These are phyloP conservation scores for Borostomias antarcticus DNA, from an alignment of 2,797 vertebrate species.

Conservation along the genomic window DNA sequence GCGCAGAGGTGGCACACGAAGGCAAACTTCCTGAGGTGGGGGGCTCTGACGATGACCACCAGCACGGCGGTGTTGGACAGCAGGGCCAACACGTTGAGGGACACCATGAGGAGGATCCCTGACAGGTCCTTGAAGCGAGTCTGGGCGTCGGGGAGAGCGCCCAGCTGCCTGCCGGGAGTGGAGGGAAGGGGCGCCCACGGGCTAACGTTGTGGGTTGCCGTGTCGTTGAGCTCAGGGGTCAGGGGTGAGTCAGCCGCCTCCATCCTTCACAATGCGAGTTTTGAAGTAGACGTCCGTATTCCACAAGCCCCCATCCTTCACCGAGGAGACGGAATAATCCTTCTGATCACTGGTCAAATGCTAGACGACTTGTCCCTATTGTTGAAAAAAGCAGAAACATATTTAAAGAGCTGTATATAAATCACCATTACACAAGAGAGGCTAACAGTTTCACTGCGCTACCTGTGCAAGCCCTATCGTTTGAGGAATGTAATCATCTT, in stretches of 20 bases:
- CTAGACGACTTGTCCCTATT: slow-evolving; percentile 43
- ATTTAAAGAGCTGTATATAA: slow-evolving; percentile 9
- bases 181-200: slow-evolving; percentile 51
- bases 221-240: slow-evolving; percentile 56
- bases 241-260: slow-evolving; percentile 53
- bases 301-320: slow-evolving; percentile 50
- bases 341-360: slow-evolving; percentile 30
- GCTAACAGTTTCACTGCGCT: neutral
- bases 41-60: slow-evolving; percentile 83
- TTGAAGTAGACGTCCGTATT: slow-evolving; percentile 21
- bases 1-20: slow-evolving; percentile 90
- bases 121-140: slow-evolving; percentile 73
- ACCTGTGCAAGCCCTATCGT: neutral
- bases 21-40: slow-evolving; percentile 86
- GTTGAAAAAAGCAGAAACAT: slow-evolving; percentile 39
- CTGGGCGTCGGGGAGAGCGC: slow-evolving; percentile 61
- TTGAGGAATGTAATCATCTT: too few species aligned
- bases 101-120: slow-evolving; percentile 84
- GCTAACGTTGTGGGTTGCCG: slow-evolving; percentile 3
- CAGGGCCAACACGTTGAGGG: slow-evolving; percentile 83
- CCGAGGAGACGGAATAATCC: slow-evolving; percentile 11
- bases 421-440: neutral
- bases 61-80: slow-evolving; percentile 85
- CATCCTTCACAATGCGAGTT: slow-evolving; percentile 65
- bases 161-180: slow-evolving; percentile 69